Percentiles rank a stretch among this genome's conserved stretches.
Evolutionary conservation across 2,113 vertebrate species (phyloP).

Genomic region (Sceloporus undulatus): DNA sequence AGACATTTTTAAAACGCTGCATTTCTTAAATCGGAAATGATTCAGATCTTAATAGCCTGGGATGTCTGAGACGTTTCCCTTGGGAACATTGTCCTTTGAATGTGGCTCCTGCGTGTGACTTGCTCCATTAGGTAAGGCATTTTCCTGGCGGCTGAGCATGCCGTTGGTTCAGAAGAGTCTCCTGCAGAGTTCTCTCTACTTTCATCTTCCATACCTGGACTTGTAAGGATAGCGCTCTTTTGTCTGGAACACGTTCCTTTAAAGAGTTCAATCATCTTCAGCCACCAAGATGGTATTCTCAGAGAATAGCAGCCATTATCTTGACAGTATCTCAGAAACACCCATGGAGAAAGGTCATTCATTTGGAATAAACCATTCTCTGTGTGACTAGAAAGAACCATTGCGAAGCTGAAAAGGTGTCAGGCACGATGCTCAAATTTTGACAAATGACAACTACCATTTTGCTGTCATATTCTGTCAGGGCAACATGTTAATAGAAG

Average conservation of each 20-base stretch:
- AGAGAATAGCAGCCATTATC: not conserved
- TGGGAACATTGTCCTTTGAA: not conserved
- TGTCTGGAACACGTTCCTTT: not conserved
- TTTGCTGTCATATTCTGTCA: not conserved
- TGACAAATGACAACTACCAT: not conserved
- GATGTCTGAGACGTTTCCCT: not conserved
- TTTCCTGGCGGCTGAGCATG: not conserved
- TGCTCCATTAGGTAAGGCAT: not conserved
- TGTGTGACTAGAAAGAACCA: not conserved
- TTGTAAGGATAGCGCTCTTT: not conserved
- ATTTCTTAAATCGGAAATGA: not conserved
- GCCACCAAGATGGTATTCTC: not conserved
- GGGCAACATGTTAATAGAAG: too few relatives aligned
- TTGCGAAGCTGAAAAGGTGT: not conserved
- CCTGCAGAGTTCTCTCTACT: too few relatives aligned
- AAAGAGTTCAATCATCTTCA: too few relatives aligned
- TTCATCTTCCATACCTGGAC: not conserved
- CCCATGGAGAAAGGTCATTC: not conserved
- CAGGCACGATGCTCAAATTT: not conserved
- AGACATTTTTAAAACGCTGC: not conserved
- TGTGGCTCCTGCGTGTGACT: not conserved
- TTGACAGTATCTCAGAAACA: not conserved
- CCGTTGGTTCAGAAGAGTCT: not conserved
- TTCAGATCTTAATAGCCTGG: not conserved
- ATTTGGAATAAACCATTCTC: not conserved